phyloP scores from a whole-genome alignment of 2,113 vertebrate species.

The Pseudorectes ferrugineus region DNA sequence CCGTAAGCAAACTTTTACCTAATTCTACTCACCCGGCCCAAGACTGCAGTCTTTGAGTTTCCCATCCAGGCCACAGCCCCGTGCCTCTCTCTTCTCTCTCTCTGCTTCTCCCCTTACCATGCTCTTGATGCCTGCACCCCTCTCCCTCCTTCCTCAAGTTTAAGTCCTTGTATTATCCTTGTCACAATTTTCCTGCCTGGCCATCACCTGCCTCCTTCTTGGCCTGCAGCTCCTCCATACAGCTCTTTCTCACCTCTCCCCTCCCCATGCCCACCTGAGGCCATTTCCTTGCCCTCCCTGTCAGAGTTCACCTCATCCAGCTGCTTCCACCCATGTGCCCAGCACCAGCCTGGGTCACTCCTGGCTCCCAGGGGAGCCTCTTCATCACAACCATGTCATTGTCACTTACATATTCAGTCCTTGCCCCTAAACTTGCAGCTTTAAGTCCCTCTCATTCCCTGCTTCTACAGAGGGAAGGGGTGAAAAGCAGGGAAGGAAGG shows the following conservation, averaged over 20 bases:
- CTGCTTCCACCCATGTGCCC: neutral
- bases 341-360: neutral
- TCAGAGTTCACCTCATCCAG: neutral
- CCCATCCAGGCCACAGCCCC: fast-evolving
- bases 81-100: neutral
- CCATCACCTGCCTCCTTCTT: neutral
- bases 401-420: neutral
- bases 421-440: neutral
- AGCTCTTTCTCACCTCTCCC: neutral
- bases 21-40: too few relatives aligned
- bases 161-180: fast-evolving
- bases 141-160: neutral
- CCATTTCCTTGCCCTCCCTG: neutral
- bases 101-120: neutral
- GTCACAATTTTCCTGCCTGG: neutral
- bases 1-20: neutral
- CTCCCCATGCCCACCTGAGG: neutral
- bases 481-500: neutral
- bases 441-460: neutral
- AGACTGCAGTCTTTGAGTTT: fast-evolving
- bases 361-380: neutral
- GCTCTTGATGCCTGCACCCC: neutral
- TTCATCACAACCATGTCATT: neutral
- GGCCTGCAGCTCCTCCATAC: neutral
- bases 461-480: neutral